phyloP scores from a whole-genome alignment of 2,888 invertebrate species.

The Plutella xylostella region DNA sequence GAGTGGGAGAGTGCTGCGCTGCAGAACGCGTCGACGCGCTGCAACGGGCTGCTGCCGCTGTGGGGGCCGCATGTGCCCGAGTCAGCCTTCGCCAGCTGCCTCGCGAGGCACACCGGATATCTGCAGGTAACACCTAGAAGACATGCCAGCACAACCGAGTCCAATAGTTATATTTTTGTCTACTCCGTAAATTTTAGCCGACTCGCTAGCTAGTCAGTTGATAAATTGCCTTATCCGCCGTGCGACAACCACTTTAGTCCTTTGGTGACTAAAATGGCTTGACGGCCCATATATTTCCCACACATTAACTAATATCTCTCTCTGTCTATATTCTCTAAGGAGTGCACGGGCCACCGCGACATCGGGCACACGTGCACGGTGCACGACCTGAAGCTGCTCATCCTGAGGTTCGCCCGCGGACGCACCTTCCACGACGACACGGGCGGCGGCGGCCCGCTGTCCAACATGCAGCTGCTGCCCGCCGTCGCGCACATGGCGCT shows the following conservation, averaged over 20 bases:
- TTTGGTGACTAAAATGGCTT: no score
- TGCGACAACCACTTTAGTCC: no score
- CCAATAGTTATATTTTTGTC: no score
- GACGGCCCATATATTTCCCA: no score
- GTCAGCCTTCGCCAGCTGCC: constrained; percentile 91
- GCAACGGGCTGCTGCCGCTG: constrained; percentile 95
- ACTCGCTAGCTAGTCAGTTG: no score
- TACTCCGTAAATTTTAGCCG: no score
- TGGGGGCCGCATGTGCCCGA: constrained; percentile 97
- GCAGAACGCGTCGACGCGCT: constrained; percentile 97
- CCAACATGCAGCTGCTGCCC: constrained; percentile 96
- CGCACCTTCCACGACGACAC: constrained; percentile 98
- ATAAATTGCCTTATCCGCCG: no score
- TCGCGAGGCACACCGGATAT: constrained; percentile 92
- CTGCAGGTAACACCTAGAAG: constrained; percentile 69
- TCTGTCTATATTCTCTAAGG: no score
- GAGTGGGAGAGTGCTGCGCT: constrained; percentile 99
- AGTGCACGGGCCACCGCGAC: constrained; percentile 79
- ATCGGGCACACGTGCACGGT: constrained; percentile 85
- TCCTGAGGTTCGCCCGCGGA: constrained; percentile 91
- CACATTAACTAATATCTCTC: no score
- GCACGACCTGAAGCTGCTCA: constrained; percentile 91
- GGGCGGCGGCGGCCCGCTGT: constrained; percentile 96
- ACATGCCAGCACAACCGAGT: no score
- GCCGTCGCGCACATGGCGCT: constrained; percentile 95